Evolutionary conservation across 2,113 vertebrate genomes (phyloP), one percentile per base, ranked within the genome.

Genomic region (Elachura formosa): DNA sequence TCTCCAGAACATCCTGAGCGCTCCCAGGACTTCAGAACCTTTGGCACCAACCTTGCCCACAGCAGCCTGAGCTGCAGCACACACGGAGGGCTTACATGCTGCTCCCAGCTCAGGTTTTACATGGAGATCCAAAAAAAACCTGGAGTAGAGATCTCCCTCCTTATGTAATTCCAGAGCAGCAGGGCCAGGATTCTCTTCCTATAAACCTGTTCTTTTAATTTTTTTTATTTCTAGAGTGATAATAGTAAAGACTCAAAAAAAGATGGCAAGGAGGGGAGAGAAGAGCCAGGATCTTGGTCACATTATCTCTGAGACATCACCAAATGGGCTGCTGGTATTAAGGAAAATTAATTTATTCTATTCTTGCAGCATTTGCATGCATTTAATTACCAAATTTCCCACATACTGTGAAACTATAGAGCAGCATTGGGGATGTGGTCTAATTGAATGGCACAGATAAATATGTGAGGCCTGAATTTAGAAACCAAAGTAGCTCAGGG

Each of bases 371-470:
- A 84, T 94, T 95, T 93, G 91, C 94, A 95, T 93, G 94, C 88
- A 89, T 90, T 97, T 97, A 92, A 96, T 94, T 92, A 94, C 94
- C 80, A 92, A 93, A 92, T 92, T 96, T 86, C 95, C 93, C 94
- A 87, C 94, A 93, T 91, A 81, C 91, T 92, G 94, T 93, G 96
- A 68, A 95, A 87, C 83, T 91, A 23, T 67, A 64, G 24, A 84
- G 89, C 84, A 92, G 96, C 93, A 10, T 81, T 75, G 89, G 94
- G 94, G 89, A 96, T 96, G 91, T 93, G 95, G 95, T 94, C 95
- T 96, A 95, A 95, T 96, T 97, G 95, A 94, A 84, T 95, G 96
- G 94, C 95, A 95, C 95, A 97, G 96, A 97, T 96, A 94, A 95
- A 97, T 95, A 93, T 78, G 84, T n/a, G 23, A 93, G 91, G 86